Base-by-base conservation (phyloP, 1,140 invertebrate species). In the Protaetia brevitarsis region DNA sequence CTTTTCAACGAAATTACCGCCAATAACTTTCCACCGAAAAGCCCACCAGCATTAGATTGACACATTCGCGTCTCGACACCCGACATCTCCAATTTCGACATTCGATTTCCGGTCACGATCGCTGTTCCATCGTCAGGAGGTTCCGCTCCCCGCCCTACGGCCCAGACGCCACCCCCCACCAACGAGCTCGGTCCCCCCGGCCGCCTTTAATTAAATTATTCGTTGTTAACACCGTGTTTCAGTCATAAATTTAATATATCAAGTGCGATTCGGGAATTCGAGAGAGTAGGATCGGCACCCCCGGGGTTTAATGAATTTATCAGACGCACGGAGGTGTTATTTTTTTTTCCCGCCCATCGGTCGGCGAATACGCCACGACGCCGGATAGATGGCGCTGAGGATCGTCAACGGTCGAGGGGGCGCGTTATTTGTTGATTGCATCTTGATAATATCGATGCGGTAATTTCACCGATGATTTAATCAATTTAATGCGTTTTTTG, bases 181-280 rank as follows among this genome's bases (percentile, higher is more conserved):
- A 21, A 45, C 23, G 36, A n/a, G 10, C 3, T 41, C 36, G 36
- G 37, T 45, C 37, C 37, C 16, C 37, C 37, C 37, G 37, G 37
- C 16, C 37, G 37, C 37, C 37, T 13, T 45, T 45, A 45, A 45
- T 45, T 45, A 45, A 45, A 45, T 45, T 45, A 45, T 45, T 45
- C 37, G 37, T 45, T 45, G 37, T 45, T 45, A 45, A 45, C 37
- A 45, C 37, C 37, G 37, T 45, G 37, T 45, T 45, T 45, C 37
- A 16, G 37, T 21, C 37, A 45, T 45, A 45, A 45, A 45, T 45
- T 45, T 45, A 45, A 45, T 45, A 45, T 45, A 45, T 45, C 37
- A 45, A 45, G 37, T 45, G 37, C 37, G 37, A 45, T 45, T 45
- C 37, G 37, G 37, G 37, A 45, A 45, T 45, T 45, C 37, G 37